Percentiles rank a stretch among this genome's conserved stretches.
These are phyloP conservation scores for Drosophila incognita DNA, from an alignment of 2,888 invertebrate genomes.

Conservation along the genomic window DNA sequence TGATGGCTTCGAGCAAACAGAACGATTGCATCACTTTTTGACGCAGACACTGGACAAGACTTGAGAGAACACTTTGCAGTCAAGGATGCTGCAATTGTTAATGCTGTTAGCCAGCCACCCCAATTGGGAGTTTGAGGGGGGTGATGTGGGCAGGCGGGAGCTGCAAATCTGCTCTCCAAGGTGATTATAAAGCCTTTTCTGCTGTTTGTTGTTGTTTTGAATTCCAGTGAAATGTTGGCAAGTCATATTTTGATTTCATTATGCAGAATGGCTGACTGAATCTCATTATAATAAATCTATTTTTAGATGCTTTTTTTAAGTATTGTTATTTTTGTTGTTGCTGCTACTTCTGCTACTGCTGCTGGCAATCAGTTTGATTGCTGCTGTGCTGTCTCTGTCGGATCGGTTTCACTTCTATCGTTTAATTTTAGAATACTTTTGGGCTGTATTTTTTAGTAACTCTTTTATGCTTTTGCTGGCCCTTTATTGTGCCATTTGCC, in stretches of 20 bases:
- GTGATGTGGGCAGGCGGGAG: neutral
- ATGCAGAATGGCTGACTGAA: slow-evolving; percentile 36
- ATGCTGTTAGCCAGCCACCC: slow-evolving; percentile 63
- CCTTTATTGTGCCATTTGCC: slow-evolving; percentile 29
- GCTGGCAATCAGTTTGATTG: slow-evolving; percentile 67
- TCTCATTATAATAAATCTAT: slow-evolving; percentile 34
- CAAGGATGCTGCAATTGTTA: slow-evolving; percentile 38
- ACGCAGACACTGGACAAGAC: slow-evolving; percentile 27
- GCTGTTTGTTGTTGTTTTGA: slow-evolving; percentile 26
- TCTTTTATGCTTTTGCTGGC: slow-evolving; percentile 21
- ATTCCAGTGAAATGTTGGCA: slow-evolving; percentile 20
- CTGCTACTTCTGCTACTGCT: slow-evolving; percentile 31
- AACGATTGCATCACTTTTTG: slow-evolving; percentile 59
- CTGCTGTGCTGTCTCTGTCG: slow-evolving; percentile 12
- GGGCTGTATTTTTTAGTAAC: slow-evolving; percentile 5
- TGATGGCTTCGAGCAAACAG: slow-evolving; percentile 67
- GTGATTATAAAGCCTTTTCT: slow-evolving; percentile 74
- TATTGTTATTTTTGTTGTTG: neutral
- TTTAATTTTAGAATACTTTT: slow-evolving; percentile 31
- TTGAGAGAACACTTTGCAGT: slow-evolving; percentile 16
- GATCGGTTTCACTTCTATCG: slow-evolving; percentile 23
- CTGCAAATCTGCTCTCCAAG: slow-evolving; percentile 41
- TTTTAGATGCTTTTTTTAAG: slow-evolving; percentile 1
- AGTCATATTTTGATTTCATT: slow-evolving; percentile 67
- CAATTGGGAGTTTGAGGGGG: slow-evolving; percentile 51